These are phyloP conservation scores for Oryzias sinensis DNA, from an alignment of 2,797 vertebrate species.

Conservation along the genomic window DNA sequence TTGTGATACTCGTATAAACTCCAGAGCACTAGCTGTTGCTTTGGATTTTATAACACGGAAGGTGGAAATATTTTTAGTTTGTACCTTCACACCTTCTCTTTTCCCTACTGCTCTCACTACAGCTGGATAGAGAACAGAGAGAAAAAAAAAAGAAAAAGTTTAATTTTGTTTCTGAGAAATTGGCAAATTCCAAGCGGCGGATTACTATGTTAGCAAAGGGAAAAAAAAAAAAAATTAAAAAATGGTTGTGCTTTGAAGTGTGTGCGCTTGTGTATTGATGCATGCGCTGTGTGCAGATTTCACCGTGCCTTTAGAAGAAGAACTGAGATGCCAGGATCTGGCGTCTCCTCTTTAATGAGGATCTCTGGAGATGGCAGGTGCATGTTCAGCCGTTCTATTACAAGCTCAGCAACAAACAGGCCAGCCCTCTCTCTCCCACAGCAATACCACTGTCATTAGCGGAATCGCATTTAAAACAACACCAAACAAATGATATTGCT, in stretches of 20 bases:
- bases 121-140: conserved; percentile 30
- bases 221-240: conserved; percentile 7
- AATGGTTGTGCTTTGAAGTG: conserved; percentile 10
- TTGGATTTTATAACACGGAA: conserved; percentile 30
- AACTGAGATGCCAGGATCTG: conserved; percentile 54
- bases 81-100: conserved; percentile 63
- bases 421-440: conserved; percentile 53
- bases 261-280: background rate
- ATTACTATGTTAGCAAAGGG: conserved; percentile 25
- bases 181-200: conserved; percentile 30
- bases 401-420: conserved; percentile 74
- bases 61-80: conserved; percentile 49
- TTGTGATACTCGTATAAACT: conserved; percentile 45
- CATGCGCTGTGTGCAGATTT: conserved; percentile 22
- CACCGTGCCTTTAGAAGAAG: conserved; percentile 15
- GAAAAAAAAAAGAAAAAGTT: conserved; percentile 41
- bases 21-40: conserved; percentile 28
- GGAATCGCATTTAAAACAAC: conserved; percentile 62
- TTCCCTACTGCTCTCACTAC: conserved; percentile 26
- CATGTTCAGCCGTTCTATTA: conserved; percentile 77
- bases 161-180: conserved; percentile 40
- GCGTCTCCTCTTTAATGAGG: conserved; percentile 76
- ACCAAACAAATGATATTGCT: conserved; percentile 49
- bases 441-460: conserved; percentile 66
- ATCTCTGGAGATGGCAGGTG: conserved; percentile 81